Evolutionary conservation across 1,140 invertebrate genomes (phyloP), one percentile per base, ranked within the genome.

Genomic region (Lepidostoma basale): DNA sequence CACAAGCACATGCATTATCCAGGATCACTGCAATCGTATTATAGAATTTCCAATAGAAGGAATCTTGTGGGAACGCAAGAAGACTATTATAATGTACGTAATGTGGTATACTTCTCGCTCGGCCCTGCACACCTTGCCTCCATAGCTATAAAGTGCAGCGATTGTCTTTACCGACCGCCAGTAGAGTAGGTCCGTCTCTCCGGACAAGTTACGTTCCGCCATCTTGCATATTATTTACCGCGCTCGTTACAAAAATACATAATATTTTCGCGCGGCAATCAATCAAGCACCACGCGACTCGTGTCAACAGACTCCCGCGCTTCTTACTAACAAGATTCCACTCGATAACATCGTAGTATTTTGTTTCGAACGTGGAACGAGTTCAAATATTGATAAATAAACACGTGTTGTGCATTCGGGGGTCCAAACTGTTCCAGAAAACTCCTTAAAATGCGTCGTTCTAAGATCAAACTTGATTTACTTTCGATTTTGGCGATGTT

Each of bases 141-240:
- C 20, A 23, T 26, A 18, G 39, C 39, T 60, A 60, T 60, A 60
- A 60, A 60, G 56, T 60, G 56, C 56, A 60, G 56, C 28, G 56
- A 60, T 40, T 23, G 56, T 25, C 56, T 42, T 60, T 60, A 42
- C 56, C 36, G 33, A 42, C 56, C 33, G 56, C 56, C 56, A 60
- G 56, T 60, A 60, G 36, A 60, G 56, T 60, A 60, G 36, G 56
- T 60, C 25, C 36, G 12, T 40, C 39, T 42, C 56, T 60, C 18
- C 56, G 56, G 56, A 60, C 56, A 26, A 60, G 56, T 42, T 28
- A 60, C 36, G 39, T 14, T 6, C n/a, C 36, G 56, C 36, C 56
- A 60, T 60, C 12, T 60, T 60, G 39, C 25, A 16, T 56, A 12
- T 33, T 33, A 33, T 25, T 60, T 60, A n/a, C 56, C 36, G 56